These are phyloP conservation scores for Acheta domesticus DNA, from an alignment of 2,888 invertebrate species.

Conservation along the genomic window DNA sequence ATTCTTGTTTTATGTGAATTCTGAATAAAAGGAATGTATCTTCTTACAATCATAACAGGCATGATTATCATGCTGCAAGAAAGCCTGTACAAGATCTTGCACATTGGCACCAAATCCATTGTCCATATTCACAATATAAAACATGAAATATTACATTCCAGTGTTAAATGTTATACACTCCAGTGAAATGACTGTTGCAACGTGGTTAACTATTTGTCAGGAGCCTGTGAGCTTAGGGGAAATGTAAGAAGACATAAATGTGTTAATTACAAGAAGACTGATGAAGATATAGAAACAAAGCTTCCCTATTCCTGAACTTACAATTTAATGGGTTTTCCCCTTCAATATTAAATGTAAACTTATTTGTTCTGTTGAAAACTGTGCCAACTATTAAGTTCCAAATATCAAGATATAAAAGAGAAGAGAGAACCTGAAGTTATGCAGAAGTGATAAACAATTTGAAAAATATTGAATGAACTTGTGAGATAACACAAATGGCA, in stretches of 20 bases:
- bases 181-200: conserved; percentile 8
- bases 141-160: conserved; percentile 7
- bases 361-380: conserved; percentile 7
- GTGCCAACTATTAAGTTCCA: neutral
- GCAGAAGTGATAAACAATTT: neutral
- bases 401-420: neutral
- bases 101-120: neutral
- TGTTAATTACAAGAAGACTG: conserved; percentile 18
- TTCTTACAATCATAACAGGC: neutral
- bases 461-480: neutral
- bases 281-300: conserved; percentile 4
- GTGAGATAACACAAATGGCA: neutral
- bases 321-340: neutral
- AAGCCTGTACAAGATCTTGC: neutral
- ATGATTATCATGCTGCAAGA: neutral
- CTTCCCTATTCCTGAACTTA: conserved; percentile 18
- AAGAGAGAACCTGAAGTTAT: neutral
- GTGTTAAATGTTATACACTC: conserved; percentile 3
- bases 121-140: neutral
- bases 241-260: neutral
- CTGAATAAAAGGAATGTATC: neutral
- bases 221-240: neutral
- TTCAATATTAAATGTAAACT: conserved; percentile 6
- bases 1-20: neutral
- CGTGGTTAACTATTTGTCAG: neutral